Evolutionary conservation across 1,140 invertebrate genomes (phyloP).

Genomic region (Drosophila sp.): DNA sequence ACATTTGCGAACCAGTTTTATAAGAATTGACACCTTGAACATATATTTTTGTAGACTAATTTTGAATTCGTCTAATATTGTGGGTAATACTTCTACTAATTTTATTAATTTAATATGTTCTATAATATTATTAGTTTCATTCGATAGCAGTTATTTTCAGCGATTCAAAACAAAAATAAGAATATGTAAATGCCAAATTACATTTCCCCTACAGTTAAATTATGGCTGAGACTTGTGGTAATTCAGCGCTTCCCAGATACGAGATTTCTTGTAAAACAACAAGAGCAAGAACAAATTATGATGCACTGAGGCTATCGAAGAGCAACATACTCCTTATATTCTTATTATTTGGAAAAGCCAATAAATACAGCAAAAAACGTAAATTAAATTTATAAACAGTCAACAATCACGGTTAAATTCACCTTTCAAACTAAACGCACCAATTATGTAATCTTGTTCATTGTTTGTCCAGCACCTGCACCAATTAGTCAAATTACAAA

Average conservation of each 20-base stretch:
- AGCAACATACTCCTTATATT: constrained; percentile 14
- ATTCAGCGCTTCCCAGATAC: constrained; percentile 1
- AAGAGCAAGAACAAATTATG: background rate
- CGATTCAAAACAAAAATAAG: background rate
- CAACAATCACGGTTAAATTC: constrained; percentile 12
- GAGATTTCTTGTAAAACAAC: background rate
- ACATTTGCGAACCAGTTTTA: too few relatives aligned
- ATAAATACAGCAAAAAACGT: constrained; percentile 46
- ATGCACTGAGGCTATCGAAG: constrained; percentile 14
- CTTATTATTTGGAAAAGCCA: constrained; percentile 23
- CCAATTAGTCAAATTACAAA: constrained; percentile 11
- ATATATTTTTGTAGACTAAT: too few relatives aligned
- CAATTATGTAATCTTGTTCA: constrained; percentile 16
- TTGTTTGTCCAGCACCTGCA: constrained; percentile 41
- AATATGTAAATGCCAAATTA: constrained; percentile 18
- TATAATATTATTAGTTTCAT: background rate
- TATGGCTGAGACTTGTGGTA: constrained; percentile 22
- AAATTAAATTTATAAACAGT: constrained; percentile 33
- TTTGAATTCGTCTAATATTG: too few relatives aligned
- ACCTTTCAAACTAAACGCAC: constrained; percentile 32
- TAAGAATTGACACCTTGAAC: too few relatives aligned
- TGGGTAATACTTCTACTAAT: too few relatives aligned
- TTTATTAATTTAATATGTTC: too few relatives aligned
- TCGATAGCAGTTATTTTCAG: background rate
- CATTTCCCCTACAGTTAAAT: constrained; percentile 18